A percentile compares a stretch with the other conserved stretches of the same genome.
Evolutionary conservation across 2,888 invertebrate genomes (phyloP).

Genomic region (Oasisia sp.): DNA sequence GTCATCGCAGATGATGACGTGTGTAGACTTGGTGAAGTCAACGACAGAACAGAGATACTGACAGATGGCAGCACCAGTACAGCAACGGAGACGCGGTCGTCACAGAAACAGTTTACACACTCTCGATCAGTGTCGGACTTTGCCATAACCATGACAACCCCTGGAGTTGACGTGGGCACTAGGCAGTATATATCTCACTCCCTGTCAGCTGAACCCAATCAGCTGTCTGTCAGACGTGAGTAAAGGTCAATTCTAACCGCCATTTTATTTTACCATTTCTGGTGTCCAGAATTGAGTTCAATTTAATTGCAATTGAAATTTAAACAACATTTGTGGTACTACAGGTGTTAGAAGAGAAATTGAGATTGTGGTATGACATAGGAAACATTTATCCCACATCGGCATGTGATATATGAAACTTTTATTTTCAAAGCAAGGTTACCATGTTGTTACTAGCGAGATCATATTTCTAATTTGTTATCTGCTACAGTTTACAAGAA

Average conservation of each 20-base stretch:
- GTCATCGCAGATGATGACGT: background rate
- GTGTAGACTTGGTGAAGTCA: background rate
- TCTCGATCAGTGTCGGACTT: slow-evolving; percentile 8
- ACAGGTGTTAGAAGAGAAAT: too few relatives aligned
- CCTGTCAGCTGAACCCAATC: background rate
- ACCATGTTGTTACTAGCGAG: too few relatives aligned
- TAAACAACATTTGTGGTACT: too few relatives aligned
- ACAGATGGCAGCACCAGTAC: background rate
- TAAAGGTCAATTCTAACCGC: background rate
- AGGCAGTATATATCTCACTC: background rate
- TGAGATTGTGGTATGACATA: too few relatives aligned
- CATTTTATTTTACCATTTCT: background rate
- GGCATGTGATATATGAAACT: too few relatives aligned
- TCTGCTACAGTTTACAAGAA: too few relatives aligned
- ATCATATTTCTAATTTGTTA: too few relatives aligned
- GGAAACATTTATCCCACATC: too few relatives aligned
- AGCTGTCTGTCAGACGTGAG: background rate
- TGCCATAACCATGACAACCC: background rate
- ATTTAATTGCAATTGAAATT: too few relatives aligned
- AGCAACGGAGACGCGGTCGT: background rate
- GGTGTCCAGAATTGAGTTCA: too few relatives aligned
- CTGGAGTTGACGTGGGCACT: background rate
- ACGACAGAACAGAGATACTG: background rate
- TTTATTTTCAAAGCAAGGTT: too few relatives aligned
- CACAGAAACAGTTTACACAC: background rate